Conservation (phyloP, 1,140 invertebrate species). For the Samia ricini region DNA sequence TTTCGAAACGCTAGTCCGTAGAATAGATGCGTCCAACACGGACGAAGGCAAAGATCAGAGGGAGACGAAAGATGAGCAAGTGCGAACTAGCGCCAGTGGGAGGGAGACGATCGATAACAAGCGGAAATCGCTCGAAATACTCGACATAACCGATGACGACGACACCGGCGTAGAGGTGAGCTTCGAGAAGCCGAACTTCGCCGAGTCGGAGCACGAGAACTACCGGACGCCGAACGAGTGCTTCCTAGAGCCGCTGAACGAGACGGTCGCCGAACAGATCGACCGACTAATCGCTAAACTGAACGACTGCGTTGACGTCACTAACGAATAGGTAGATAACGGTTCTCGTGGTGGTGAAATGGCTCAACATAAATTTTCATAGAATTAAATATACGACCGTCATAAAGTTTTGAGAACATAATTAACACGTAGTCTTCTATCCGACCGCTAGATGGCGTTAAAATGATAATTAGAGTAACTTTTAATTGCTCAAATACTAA, state of each 20-base stretch:
- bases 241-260: constrained; percentile 60
- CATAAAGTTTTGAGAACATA: too few species aligned
- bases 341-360: neutral
- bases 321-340: constrained; percentile 4
- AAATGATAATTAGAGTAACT: too few species aligned
- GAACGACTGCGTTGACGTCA: constrained; percentile 41
- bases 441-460: too few species aligned
- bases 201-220: constrained; percentile 48
- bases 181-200: constrained; percentile 52
- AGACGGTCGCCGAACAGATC: constrained; percentile 65
- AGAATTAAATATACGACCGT: neutral
- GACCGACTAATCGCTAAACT: constrained; percentile 63
- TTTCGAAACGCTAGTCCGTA: neutral
- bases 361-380: neutral
- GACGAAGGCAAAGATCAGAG: constrained; percentile 17
- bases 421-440: too few species aligned
- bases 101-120: constrained; percentile 40
- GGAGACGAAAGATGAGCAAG: constrained; percentile 41
- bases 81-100: constrained; percentile 32
- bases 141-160: constrained; percentile 43
- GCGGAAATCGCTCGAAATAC: constrained; percentile 53
- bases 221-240: constrained; percentile 54
- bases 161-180: constrained; percentile 41
- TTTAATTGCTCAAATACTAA: too few species aligned
- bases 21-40: neutral